Conservation (phyloP, 1,140 invertebrate genomes). For the Euura saliciscinereae region DNA sequence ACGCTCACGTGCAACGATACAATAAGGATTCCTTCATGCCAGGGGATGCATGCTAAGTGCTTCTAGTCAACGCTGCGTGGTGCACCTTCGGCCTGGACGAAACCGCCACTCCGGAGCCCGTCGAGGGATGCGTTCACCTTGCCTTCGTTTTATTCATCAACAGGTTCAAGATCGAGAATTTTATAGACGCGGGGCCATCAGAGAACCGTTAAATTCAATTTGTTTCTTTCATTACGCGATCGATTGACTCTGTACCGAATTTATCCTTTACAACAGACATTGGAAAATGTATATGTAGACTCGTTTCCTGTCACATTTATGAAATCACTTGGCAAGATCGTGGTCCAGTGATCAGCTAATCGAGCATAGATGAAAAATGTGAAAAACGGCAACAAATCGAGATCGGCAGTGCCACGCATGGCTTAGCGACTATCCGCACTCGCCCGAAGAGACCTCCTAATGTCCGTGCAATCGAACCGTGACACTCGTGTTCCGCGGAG, state of each 20-base stretch:
- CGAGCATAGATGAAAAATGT: neutral
- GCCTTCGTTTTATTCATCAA: neutral
- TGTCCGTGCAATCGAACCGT: neutral
- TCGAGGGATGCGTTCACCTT: constrained; percentile 3
- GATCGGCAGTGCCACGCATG: neutral
- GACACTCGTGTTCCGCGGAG: neutral
- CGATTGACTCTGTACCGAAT: neutral
- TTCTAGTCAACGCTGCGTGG: constrained; percentile 1
- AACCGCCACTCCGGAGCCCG: neutral
- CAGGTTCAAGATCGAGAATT: neutral
- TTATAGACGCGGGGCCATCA: neutral
- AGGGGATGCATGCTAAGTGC: constrained; percentile 56
- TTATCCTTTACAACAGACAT: neutral
- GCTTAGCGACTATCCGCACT: neutral
- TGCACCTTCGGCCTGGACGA: neutral
- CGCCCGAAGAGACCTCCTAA: constrained; percentile 4
- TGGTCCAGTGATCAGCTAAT: constrained; percentile 6
- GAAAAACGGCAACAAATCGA: neutral
- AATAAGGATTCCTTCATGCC: constrained; percentile 61
- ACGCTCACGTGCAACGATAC: constrained; percentile 61
- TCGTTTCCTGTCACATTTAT: neutral
- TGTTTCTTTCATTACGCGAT: neutral
- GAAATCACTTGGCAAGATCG: neutral
- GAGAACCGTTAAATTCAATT: constrained; percentile 5
- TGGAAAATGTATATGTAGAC: neutral